phyloP scores from a whole-genome alignment of 2,113 vertebrate genomes.

The Ptychochromis oligacanthus region DNA sequence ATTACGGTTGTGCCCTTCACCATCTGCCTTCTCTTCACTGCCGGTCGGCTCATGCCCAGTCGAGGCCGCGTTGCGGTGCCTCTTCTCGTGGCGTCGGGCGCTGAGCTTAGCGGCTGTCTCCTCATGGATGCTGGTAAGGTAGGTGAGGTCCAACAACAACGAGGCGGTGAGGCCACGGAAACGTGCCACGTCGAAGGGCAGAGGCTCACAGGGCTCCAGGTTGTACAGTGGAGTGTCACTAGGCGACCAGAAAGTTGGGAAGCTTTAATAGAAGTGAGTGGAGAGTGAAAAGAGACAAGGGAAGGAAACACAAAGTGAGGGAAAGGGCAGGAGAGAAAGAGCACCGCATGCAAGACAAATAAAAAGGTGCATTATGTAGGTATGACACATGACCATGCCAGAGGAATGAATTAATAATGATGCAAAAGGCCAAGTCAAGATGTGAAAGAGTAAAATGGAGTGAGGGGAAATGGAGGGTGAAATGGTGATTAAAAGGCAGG shows the following conservation, averaged over 20 bases:
- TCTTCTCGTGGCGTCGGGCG: conserved; percentile 89
- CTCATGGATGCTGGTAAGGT: conserved; percentile 94
- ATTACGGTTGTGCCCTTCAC: conserved; percentile 30
- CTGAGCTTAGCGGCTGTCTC: conserved; percentile 85
- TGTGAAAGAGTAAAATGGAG: background rate
- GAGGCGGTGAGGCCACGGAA: conserved; percentile 94
- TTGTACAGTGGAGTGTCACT: conserved; percentile 99
- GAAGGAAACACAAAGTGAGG: conserved; percentile 77
- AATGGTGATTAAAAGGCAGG: background rate
- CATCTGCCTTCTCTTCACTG: conserved; percentile 73
- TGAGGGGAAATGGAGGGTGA: background rate
- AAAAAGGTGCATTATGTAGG: conserved; percentile 1
- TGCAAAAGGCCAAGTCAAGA: background rate
- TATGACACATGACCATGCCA: background rate
- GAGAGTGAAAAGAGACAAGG: conserved; percentile 83
- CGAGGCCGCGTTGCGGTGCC: conserved; percentile 74
- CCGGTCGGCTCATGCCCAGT: conserved; percentile 76
- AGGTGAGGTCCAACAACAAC: conserved; percentile 95
- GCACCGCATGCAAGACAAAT: conserved; percentile 55
- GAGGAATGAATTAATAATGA: background rate
- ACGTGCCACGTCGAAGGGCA: conserved; percentile 94
- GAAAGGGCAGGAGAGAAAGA: conserved; percentile 64
- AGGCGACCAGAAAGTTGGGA: conserved; percentile 99
- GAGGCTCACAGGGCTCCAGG: conserved; percentile 96
- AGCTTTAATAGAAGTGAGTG: conserved; percentile 97